Evolutionary conservation across 2,888 invertebrate species (phyloP), one percentile per base, ranked within the genome.

Genomic region (Vandiemenella viatica): DNA sequence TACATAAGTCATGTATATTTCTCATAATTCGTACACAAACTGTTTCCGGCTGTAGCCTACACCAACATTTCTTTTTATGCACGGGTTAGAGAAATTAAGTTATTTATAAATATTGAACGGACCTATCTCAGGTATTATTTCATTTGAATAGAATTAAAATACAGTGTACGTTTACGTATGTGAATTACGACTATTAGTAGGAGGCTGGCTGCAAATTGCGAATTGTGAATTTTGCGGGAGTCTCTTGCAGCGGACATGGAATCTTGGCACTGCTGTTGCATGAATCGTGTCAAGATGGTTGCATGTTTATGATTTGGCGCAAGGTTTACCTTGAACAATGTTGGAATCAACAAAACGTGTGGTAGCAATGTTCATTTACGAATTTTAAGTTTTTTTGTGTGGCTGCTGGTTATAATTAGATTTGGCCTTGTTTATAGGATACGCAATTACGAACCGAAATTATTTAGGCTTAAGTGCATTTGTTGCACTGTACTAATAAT

Each of bases 211-310:
- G 32, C 32, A 32, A 32, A 32, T 32, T 32, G 32, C n/a, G n/a
- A 52, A 45, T 49, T 44, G 50, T 46, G 45, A 52, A 46, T 45
- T 53, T 53, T 53, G 50, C 53, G 46, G 50, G 50, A 48, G 43
- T 46, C 46, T 48, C 49, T 48, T 47, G 49, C 48, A 50, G 54
- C 53, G 53, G 56, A 55, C 52, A 55, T 56, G 54, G 50, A 53
- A 50, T 50, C 55, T 55, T 55, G 53, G 55, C 56, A 56, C 56
- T 55, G 53, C 57, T 56, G 59, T 58, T 58, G 59, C 59, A 57
- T 58, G 60, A 58, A 55, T 60, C 60, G 60, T 60, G 60, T 60
- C 61, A 61, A 60, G 60, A 61, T 61, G 61, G 61, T 60, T 60
- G 61, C 59, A 59, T 58, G 61, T 58, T 58, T 60, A 59, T 59